Conservation (phyloP, 1,140 invertebrate genomes). For the Cyclina sinensis region DNA sequence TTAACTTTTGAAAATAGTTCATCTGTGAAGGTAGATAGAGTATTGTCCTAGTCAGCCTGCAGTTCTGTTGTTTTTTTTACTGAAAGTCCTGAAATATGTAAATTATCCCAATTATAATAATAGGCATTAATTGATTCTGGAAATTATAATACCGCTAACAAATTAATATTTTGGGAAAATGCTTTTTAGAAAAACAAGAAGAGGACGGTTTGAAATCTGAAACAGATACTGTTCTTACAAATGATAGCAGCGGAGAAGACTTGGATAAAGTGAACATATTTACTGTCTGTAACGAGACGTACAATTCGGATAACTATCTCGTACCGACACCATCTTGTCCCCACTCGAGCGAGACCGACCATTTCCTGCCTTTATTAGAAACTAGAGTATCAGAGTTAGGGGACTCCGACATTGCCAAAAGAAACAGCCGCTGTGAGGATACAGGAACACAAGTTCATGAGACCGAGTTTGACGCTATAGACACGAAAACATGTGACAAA, state of each 20-base stretch:
- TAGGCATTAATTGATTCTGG: no score
- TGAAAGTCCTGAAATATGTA: no score
- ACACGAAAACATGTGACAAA: background rate
- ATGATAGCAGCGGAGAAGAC: background rate
- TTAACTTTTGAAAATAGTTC: no score
- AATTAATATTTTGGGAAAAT: no score
- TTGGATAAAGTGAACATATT: background rate
- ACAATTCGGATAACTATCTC: constrained; percentile 41
- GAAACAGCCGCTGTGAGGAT: background rate
- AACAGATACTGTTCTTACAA: background rate
- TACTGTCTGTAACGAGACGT: constrained; percentile 50
- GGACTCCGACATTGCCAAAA: background rate
- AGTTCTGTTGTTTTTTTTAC: no score
- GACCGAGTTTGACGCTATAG: background rate
- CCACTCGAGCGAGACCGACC: background rate
- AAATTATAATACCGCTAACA: no score
- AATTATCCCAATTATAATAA: no score
- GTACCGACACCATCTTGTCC: constrained; percentile 6
- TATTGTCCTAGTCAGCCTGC: no score
- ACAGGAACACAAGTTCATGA: background rate
- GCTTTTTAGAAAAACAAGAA: constrained; percentile 2
- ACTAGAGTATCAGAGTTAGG: background rate
- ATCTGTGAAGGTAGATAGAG: no score
- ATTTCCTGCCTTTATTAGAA: background rate
- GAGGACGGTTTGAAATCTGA: background rate